These are phyloP conservation scores for Limnephilus lunatus DNA, from an alignment of 2,888 invertebrate genomes.

Conservation along the genomic window DNA sequence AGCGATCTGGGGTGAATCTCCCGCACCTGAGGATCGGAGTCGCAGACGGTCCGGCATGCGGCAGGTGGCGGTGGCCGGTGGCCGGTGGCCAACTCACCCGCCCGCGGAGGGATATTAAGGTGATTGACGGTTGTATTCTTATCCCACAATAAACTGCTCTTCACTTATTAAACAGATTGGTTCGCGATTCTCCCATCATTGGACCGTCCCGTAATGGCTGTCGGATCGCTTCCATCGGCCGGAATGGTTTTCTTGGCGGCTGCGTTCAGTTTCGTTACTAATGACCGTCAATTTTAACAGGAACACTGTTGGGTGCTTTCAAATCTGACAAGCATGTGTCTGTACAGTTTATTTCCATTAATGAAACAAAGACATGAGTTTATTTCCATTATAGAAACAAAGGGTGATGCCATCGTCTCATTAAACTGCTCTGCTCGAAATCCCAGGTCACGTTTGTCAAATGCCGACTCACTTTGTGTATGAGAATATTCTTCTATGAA, in stretches of 20 bases:
- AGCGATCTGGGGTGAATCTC: too few relatives aligned
- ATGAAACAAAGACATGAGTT: background rate
- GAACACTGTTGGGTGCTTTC: background rate
- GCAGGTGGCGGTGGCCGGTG: background rate
- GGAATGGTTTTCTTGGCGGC: background rate
- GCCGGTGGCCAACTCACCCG: background rate
- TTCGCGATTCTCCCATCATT: background rate
- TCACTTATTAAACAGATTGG: constrained; percentile 9
- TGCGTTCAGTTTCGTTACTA: background rate
- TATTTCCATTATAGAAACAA: constrained; percentile 2
- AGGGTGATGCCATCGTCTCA: background rate
- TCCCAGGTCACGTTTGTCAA: background rate
- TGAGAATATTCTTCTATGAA: background rate
- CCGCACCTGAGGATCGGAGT: background rate
- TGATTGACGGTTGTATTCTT: constrained; percentile 29
- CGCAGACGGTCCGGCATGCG: background rate
- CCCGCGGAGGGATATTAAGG: constrained; percentile 7
- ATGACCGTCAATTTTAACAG: constrained; percentile 2
- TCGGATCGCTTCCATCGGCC: background rate
- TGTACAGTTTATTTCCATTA: background rate
- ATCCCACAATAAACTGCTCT: background rate
- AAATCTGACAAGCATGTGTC: background rate
- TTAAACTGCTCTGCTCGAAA: background rate
- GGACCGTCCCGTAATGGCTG: background rate
- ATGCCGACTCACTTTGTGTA: background rate